Percentiles rank a stretch among this genome's conserved stretches.
Conservation (phyloP, 64 coral and sea anemone species). For the Stichodactyla helianthus region DNA sequence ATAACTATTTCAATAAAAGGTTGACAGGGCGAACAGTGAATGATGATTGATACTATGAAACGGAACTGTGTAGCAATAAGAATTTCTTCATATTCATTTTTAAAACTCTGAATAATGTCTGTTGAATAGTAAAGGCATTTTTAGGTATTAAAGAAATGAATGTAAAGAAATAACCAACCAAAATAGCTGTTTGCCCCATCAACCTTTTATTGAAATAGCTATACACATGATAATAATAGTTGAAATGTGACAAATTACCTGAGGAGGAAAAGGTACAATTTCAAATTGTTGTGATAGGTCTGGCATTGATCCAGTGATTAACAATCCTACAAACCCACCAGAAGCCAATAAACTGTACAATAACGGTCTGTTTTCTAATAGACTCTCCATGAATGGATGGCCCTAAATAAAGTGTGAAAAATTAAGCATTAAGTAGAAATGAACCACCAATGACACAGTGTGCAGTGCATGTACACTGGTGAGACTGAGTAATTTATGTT, state of each 20-base stretch:
- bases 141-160: background rate
- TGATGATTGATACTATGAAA: no score
- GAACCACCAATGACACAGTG: no score
- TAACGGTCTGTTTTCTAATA: slow-evolving; percentile 84
- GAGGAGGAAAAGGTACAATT: slow-evolving; percentile 86
- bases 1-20: background rate
- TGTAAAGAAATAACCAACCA: no score
- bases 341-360: slow-evolving; percentile 89
- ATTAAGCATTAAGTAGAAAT: background rate
- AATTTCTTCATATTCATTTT: no score
- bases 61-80: no score
- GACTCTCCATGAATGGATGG: slow-evolving; percentile 96
- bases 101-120: no score
- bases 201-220: no score
- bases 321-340: slow-evolving; percentile 68
- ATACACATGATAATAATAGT: no score
- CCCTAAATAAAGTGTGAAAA: slow-evolving; percentile 30
- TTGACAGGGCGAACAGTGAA: no score
- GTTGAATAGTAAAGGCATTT: no score
- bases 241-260: slow-evolving; percentile 34
- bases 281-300: slow-evolving; percentile 89
- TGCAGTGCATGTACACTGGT: background rate
- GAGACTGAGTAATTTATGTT: background rate
- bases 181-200: no score
- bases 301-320: slow-evolving; percentile 73